A percentile compares a stretch with the other conserved stretches of the same genome.
Evolutionary conservation across 2,113 vertebrate species (phyloP).

Genomic region (Ameiurus melas): DNA sequence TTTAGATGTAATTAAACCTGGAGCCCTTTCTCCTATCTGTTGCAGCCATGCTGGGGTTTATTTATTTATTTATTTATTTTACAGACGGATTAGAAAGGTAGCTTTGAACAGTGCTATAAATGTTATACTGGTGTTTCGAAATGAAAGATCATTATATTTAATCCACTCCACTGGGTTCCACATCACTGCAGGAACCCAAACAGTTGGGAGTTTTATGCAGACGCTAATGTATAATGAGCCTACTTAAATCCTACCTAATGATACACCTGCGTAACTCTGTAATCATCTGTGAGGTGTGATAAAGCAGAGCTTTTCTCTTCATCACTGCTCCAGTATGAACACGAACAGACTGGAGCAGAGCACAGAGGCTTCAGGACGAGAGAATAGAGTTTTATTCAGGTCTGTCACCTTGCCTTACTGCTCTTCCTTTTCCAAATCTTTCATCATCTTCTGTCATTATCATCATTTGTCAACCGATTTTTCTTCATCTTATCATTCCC

Average conservation of each 20-base stretch:
- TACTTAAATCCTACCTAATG: background rate
- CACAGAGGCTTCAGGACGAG: background rate
- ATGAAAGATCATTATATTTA: conserved; percentile 7
- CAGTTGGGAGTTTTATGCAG: background rate
- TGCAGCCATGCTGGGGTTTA: background rate
- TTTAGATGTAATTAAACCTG: background rate
- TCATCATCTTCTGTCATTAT: too few relatives aligned
- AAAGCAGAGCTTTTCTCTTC: background rate
- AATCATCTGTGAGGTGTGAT: background rate
- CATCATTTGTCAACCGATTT: background rate
- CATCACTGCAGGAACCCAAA: background rate
- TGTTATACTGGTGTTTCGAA: background rate
- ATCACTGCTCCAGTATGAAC: background rate
- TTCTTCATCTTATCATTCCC: background rate
- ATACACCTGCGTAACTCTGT: too few relatives aligned
- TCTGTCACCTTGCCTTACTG: background rate
- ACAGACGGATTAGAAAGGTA: background rate
- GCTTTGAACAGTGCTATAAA: conserved; percentile 8
- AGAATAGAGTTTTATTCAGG: background rate
- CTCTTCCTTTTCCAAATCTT: background rate
- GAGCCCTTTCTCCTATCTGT: background rate
- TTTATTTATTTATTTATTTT: background rate
- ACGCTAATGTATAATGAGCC: background rate
- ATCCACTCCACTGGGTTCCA: background rate
- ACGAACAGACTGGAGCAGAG: background rate